phyloP scores from a whole-genome alignment of 2,797 vertebrate species.

The Brachymystax lenok region DNA sequence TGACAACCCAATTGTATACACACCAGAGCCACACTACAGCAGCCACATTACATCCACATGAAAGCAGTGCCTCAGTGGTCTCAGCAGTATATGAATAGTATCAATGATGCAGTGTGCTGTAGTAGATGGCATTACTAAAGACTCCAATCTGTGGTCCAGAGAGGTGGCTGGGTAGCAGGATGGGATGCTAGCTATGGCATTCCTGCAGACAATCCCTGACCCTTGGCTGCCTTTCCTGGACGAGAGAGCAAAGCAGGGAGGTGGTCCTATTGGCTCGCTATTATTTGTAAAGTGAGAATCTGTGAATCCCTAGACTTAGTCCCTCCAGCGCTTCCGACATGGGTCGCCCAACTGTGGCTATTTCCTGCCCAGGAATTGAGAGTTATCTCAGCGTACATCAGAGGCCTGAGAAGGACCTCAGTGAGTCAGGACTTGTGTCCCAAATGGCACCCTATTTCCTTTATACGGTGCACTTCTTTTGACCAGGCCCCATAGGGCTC shows the following conservation, averaged over 20 bases:
- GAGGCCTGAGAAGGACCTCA: slow-evolving; percentile 7
- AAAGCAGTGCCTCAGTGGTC: slow-evolving; percentile 29
- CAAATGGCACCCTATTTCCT: background rate
- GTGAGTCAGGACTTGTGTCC: slow-evolving; percentile 7
- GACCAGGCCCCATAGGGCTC: background rate
- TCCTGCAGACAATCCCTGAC: background rate
- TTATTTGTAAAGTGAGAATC: background rate
- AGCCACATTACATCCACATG: slow-evolving; percentile 39
- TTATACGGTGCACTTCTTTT: too few species aligned
- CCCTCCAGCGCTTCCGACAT: slow-evolving; percentile 12
- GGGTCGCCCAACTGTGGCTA: slow-evolving; percentile 38
- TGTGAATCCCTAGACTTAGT: background rate
- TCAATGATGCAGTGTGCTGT: slow-evolving; percentile 50
- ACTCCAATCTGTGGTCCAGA: background rate
- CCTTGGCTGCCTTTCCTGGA: background rate
- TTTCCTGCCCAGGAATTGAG: slow-evolving; percentile 15
- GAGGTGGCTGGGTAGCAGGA: background rate
- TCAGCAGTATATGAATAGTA: slow-evolving; percentile 18
- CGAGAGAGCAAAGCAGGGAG: too few species aligned
- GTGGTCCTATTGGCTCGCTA: too few species aligned
- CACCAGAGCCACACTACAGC: too few species aligned
- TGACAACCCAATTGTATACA: slow-evolving; percentile 50
- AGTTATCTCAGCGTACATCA: slow-evolving; percentile 36
- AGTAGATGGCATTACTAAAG: background rate
- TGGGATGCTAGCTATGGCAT: background rate